phyloP scores from a whole-genome alignment of 2,888 invertebrate species.

The Hirtodrosophila alboralis region DNA sequence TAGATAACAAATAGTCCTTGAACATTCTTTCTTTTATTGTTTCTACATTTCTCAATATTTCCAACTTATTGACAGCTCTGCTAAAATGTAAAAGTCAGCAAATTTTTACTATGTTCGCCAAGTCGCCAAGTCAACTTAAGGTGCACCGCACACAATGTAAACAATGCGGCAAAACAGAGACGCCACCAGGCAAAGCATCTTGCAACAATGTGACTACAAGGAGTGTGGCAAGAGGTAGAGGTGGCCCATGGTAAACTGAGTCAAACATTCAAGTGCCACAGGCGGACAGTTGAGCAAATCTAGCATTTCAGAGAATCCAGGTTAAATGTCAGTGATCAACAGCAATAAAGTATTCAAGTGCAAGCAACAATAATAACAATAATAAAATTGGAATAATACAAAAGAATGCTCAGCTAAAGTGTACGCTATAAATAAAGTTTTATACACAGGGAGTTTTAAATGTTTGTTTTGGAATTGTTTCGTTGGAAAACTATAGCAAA shows the following conservation, averaged over 20 bases:
- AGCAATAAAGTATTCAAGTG: slow-evolving; percentile 8
- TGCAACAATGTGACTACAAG: background rate
- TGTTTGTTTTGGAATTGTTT: too few relatives aligned
- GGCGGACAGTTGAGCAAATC: slow-evolving; percentile 3
- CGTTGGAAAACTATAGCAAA: too few relatives aligned
- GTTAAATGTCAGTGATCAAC: slow-evolving; percentile 13
- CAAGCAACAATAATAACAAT: background rate
- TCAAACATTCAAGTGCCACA: slow-evolving; percentile 32
- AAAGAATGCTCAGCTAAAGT: background rate
- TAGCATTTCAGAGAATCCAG: background rate
- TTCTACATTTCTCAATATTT: slow-evolving; percentile 1
- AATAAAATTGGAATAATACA: background rate
- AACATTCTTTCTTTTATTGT: background rate
- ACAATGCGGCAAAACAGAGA: slow-evolving; percentile 10
- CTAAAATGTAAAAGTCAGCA: slow-evolving; percentile 18
- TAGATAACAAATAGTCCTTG: too few relatives aligned
- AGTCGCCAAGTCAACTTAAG: slow-evolving; percentile 5
- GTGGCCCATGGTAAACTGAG: too few relatives aligned
- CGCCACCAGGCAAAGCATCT: background rate
- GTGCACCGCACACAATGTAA: slow-evolving; percentile 20
- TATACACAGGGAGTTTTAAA: too few relatives aligned
- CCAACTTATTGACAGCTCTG: background rate
- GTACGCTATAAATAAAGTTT: too few relatives aligned
- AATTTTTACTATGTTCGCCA: background rate
- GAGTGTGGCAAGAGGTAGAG: background rate